Base-by-base conservation (phyloP, 2,888 invertebrate genomes). In the Dorcus parallelipipedus region DNA sequence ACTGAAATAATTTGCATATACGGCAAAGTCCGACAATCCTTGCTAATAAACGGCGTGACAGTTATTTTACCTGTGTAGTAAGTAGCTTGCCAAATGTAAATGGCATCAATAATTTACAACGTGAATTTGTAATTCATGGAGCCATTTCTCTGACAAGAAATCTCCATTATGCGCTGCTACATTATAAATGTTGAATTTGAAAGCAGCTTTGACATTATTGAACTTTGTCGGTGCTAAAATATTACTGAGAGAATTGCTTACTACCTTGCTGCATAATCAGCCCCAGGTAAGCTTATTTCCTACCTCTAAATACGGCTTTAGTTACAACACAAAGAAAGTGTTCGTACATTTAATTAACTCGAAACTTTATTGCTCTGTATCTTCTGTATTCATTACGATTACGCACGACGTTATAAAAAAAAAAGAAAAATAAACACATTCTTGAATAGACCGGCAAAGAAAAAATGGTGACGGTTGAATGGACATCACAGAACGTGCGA, bases 141-240 rank as follows among this genome's bases (percentile, higher is more conserved):
- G 66, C 69, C 69, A 68, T 69, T 71, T 69, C 69, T 67, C 58
- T 56, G 71, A 74, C 75, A 73, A 72, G 71, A 71, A 72, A 73
- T 72, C 65, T 67, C 74, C 74, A 75, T 75, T 74, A 75, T 69
- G 65, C 59, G 63, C 69, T 65, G 64, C 65, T 74, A 68, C 69
- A 74, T 74, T 71, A 74, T 73, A 65, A 71, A 73, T 73, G 69
- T 49, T 62, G 62, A 63, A 69, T 67, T 67, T 65, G 63, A 64
- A 64, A 60, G 60, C 60, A 50, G 56, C 61, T 58, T 58, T 62
- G 59, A 59, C 64, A 54, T 60, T 60, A 54, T 56, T 54, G 56
- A 52, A 55, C 55, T 53, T 45, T 51, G 45, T 39, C 49, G 26
- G 49, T 54, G 42, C 41, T 54, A 42, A 54, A 58, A 49, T 54